Base-by-base conservation (phyloP, 2,113 vertebrate species). In the Elephantulus edwardii region DNA sequence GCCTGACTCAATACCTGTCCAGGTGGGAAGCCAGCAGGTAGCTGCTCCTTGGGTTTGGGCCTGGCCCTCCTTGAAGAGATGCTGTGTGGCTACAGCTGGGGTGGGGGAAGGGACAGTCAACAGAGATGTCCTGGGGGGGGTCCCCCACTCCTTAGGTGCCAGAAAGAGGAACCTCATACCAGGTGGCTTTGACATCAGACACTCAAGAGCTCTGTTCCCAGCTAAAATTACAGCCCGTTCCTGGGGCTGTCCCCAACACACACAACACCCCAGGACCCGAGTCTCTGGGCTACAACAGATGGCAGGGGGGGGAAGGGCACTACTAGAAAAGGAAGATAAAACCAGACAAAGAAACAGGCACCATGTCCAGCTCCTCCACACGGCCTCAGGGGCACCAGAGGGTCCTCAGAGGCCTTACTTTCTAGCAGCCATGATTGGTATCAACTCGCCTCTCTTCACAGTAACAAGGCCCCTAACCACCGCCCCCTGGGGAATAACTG, bases 171-270 rank as follows among this genome's bases (percentile, higher is more conserved):
- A 91, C 52, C 33, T 92, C 60, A 66, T 13, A 62, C 82, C 93
- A 92, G 88, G 83, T 78, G 82, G 93, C 42, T 17, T 77, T 83
- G 86, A 48, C 44, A 74, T 74, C 14, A 1, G 71, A 85, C 87
- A 78, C 62, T 11, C 33, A 82, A 83, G 74, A 87, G 46, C 35
- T 50, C 33, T 38, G 85, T 22, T 64, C 52, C 54, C 85, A 60
- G 85, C 87, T 94, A 85, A 88, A 93, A 95, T 93, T 93, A 95
- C 82, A 95, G 89, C 82, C 72, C 3, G 20, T 62, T 81, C 50
- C 54, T 16, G 52, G 42, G 70, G 81, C 82, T 9, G 42, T 16
- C 64, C 50, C 38, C 9, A 12, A 75, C 82, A 1, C 22, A 19
- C 10, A 1, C 30, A 35, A 19, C 8, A 19, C 14, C 48, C 60